Evolutionary conservation across 2,113 vertebrate species (phyloP).

Genomic region (Heliornis fulica): DNA sequence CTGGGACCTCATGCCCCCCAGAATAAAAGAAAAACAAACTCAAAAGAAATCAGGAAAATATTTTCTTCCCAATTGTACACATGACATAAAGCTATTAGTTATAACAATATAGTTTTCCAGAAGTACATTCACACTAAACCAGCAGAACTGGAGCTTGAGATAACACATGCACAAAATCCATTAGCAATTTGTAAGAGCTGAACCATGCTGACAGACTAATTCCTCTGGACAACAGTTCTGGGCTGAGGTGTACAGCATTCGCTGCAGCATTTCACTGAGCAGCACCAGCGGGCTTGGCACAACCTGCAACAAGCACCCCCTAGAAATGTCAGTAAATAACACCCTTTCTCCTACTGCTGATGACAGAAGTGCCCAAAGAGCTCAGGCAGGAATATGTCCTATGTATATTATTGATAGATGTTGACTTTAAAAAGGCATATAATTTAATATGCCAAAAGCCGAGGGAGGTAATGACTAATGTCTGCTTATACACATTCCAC

Average conservation of each 20-base stretch:
- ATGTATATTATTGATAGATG: rapidly evolving
- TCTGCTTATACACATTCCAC: neutral
- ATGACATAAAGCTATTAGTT: neutral
- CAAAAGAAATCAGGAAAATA: neutral
- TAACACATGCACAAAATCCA: conserved; percentile 13
- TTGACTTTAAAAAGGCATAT: neutral
- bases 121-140: neutral
- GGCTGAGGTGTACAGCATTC: neutral
- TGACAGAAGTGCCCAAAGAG: neutral
- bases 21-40: neutral
- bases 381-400: neutral
- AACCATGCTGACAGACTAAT: conserved; percentile 6
- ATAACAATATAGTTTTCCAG: neutral
- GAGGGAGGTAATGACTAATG: neutral
- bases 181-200: neutral
- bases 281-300: neutral
- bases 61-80: neutral
- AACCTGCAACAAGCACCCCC: neutral
- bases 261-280: rapidly evolving
- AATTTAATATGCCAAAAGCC: neutral
- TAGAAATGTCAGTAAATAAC: neutral
- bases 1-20: neutral
- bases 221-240: neutral
- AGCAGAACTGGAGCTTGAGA: neutral
- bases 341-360: neutral